Evolutionary conservation across 2,888 invertebrate genomes (phyloP), one percentile per base, ranked within the genome.

Genomic region (Melanostoma mellinum): DNA sequence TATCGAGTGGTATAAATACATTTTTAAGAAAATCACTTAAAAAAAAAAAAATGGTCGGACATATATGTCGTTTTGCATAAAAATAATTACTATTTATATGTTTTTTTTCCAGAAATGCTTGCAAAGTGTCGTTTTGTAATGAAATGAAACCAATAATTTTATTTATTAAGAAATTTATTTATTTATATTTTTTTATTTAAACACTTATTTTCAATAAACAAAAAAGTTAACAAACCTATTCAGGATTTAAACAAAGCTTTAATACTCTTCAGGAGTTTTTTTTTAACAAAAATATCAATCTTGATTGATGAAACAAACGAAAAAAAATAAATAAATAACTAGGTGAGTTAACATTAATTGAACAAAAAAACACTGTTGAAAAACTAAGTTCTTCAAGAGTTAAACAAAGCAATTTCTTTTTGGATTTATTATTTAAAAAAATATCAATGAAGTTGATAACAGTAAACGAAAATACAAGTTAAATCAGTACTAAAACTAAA

Each of bases 91-190:
- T 6, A 9, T 46, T 46, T 46, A 4, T 2, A 20, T 20, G 46
- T 46, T 46, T 46, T 46, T 46, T 46, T 46, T 46, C n/a, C n/a
- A n/a, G 10, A 46, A 46, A 46, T 46, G 46, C 46, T 46, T 9
- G 8, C n/a, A 46, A 46, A 46, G 46, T 46, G 20, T 46, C 46
- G 46, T 46, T 46, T 46, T 6, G 46, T 46, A 46, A 20, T 46
- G 8, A 46, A 46, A 46, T 46, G 46, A 46, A 46, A 46, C 46
- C 20, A 46, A 6, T 46, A 46, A 9, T 20, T 46, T 46, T 46
- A 46, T 46, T 10, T n/a, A n/a, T n/a, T n/a, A 46, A 46, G 5
- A 46, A 46, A 46, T 10, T 46, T 9, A 20, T 20, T n/a, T 10
- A 2, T 46, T 9, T 46, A n/a, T n/a, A n/a, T n/a, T n/a, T n/a